These are phyloP conservation scores for Osmoderma eremita DNA, from an alignment of 2,888 invertebrate species.

Conservation along the genomic window DNA sequence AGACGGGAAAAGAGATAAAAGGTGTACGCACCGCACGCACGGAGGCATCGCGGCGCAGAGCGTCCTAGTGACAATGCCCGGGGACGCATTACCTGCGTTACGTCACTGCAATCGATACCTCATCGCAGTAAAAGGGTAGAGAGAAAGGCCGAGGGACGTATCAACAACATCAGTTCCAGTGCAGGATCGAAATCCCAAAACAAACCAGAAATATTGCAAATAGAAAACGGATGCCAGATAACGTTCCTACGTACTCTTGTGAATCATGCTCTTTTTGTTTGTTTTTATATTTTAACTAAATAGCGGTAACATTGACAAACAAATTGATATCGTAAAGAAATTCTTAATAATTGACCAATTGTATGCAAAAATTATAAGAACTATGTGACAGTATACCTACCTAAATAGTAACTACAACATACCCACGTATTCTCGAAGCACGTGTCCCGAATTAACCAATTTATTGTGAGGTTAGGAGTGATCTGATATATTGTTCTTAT, in stretches of 20 bases:
- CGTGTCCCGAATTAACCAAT: too few species aligned
- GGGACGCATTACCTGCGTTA: conserved; percentile 58
- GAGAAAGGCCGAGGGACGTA: conserved; percentile 9
- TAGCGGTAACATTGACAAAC: not conserved
- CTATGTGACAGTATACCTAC: too few species aligned
- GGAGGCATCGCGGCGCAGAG: conserved; percentile 38
- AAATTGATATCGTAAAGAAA: not conserved
- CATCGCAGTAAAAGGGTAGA: conserved; percentile 61
- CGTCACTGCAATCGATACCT: conserved; percentile 61
- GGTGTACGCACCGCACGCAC: conserved; percentile 38
- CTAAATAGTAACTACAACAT: too few species aligned
- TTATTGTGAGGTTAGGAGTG: too few species aligned
- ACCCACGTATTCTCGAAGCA: too few species aligned
- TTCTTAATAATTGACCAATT: too few species aligned
- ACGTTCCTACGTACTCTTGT: not conserved
- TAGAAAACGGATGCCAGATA: not conserved
- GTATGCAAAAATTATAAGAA: too few species aligned
- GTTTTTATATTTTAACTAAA: not conserved
- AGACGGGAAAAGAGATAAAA: conserved; percentile 9
- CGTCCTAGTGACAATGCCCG: conserved; percentile 55
- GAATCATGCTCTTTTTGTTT: not conserved
- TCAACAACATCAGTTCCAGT: not conserved
- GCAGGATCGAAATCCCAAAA: conserved; percentile 27
- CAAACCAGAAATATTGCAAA: not conserved
- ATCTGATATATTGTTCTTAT: too few species aligned